A percentile compares a stretch with the other conserved stretches of the same genome.
phyloP scores from a whole-genome alignment of 2,888 invertebrate genomes.

The Ophion ventricosus region DNA sequence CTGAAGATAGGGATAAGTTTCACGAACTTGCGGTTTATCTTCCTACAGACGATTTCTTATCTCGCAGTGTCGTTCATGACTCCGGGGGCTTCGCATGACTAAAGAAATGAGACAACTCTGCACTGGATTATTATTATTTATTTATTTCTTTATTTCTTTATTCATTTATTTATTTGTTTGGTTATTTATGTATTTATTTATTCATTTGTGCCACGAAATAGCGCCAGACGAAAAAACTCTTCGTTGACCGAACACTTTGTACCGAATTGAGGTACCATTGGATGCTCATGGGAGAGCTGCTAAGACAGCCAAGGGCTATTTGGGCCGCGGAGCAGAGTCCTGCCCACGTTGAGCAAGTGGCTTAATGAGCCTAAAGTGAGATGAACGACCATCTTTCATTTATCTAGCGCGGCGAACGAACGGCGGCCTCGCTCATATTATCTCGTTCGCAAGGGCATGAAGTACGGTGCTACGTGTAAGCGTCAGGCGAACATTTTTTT shows the following conservation, averaged over 20 bases:
- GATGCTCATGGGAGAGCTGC: too few relatives aligned
- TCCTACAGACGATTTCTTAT: slow-evolving; percentile 36
- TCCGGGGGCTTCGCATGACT: slow-evolving; percentile 32
- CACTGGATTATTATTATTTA: not conserved
- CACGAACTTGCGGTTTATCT: slow-evolving; percentile 36
- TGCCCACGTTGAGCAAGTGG: not conserved
- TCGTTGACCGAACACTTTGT: too few relatives aligned
- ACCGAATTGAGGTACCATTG: too few relatives aligned
- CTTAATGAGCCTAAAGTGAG: slow-evolving; percentile 29
- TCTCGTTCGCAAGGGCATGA: not conserved
- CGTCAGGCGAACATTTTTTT: not conserved
- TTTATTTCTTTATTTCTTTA: too few relatives aligned
- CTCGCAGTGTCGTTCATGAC: slow-evolving; percentile 17
- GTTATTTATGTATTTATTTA: too few relatives aligned
- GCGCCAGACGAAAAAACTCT: too few relatives aligned
- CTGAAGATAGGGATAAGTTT: not conserved
- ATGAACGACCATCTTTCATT: slow-evolving; percentile 6
- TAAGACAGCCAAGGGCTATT: not conserved
- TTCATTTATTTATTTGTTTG: too few relatives aligned
- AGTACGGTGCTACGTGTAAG: not conserved
- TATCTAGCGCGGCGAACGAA: slow-evolving; percentile 8
- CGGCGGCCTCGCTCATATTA: not conserved
- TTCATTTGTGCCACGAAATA: too few relatives aligned
- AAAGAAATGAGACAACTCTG: slow-evolving; percentile 22
- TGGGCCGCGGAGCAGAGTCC: not conserved